Evolutionary conservation across 2,797 vertebrate genomes (phyloP).

Genomic region (Netta rufina): DNA sequence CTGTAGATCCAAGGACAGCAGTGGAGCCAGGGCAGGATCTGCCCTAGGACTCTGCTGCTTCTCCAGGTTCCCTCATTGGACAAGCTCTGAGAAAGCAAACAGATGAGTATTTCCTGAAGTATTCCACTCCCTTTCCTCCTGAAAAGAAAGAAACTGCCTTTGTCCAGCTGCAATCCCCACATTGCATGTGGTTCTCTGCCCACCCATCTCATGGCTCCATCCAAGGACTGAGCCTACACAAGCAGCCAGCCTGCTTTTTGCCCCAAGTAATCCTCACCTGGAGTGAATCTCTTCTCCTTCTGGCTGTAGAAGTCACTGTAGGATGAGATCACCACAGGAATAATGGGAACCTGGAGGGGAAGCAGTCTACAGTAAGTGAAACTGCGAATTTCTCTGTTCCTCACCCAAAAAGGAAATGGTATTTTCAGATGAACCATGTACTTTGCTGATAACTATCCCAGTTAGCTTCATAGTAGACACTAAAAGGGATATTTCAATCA

Average conservation of each 20-base stretch:
- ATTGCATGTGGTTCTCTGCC: accelerated
- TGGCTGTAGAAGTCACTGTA: slow-evolving; percentile 45
- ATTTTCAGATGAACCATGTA: neutral
- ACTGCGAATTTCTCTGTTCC: neutral
- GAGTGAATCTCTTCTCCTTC: slow-evolving; percentile 46
- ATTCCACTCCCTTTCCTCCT: neutral
- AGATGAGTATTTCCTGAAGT: neutral
- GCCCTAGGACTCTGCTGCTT: neutral
- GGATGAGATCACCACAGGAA: slow-evolving; percentile 66
- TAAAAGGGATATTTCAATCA: neutral
- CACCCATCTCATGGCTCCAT: neutral
- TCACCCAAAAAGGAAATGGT: neutral
- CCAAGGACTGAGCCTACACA: neutral
- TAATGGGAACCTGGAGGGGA: slow-evolving; percentile 47
- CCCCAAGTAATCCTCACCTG: slow-evolving; percentile 36
- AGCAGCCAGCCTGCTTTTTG: neutral
- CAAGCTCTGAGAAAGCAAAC: neutral
- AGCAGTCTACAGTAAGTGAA: neutral
- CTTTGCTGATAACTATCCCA: neutral
- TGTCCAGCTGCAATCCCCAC: neutral
- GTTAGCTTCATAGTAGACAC: neutral
- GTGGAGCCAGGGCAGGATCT: neutral
- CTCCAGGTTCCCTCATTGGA: neutral
- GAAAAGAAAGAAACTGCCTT: neutral
- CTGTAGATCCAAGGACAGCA: neutral